Conservation (phyloP, 2,888 invertebrate species). For the Amblyteles armatorius region DNA sequence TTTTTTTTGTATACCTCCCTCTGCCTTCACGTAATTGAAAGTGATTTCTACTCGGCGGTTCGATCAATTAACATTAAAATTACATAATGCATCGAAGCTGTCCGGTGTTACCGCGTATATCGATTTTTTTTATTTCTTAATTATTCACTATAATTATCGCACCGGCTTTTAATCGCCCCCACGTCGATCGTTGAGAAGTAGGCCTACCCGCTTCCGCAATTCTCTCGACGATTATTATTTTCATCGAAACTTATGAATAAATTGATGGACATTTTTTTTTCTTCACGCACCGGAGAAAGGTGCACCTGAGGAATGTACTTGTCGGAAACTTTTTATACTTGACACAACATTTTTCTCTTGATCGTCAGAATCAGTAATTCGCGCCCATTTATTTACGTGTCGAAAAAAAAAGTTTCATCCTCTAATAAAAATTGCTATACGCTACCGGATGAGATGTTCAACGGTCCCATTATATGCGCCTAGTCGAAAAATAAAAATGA, state of each 20-base stretch:
- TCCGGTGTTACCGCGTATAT: constrained; percentile 24
- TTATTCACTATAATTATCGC: constrained; percentile 32
- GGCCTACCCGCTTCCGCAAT: constrained; percentile 27
- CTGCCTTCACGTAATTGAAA: constrained; percentile 35
- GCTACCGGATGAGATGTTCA: background rate
- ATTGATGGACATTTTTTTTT: background rate
- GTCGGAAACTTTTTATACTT: background rate
- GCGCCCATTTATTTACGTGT: background rate
- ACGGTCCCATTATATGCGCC: too few species aligned
- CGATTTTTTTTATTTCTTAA: constrained; percentile 13
- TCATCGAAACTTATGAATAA: background rate
- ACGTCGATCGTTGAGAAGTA: background rate
- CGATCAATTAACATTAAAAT: constrained; percentile 48
- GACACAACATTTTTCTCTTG: background rate
- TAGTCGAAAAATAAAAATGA: too few species aligned
- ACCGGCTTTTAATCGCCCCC: constrained; percentile 7
- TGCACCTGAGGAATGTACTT: background rate
- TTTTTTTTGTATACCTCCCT: background rate
- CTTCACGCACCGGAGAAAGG: background rate
- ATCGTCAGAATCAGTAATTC: background rate
- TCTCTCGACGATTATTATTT: constrained; percentile 6
- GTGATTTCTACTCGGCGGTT: constrained; percentile 28
- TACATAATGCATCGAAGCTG: background rate
- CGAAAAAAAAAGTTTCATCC: background rate
- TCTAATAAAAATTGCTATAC: background rate